Percentiles rank a stretch among this genome's conserved stretches.
These are phyloP conservation scores for Neostethus bicornis DNA, from an alignment of 2,797 vertebrate genomes.

Conservation along the genomic window DNA sequence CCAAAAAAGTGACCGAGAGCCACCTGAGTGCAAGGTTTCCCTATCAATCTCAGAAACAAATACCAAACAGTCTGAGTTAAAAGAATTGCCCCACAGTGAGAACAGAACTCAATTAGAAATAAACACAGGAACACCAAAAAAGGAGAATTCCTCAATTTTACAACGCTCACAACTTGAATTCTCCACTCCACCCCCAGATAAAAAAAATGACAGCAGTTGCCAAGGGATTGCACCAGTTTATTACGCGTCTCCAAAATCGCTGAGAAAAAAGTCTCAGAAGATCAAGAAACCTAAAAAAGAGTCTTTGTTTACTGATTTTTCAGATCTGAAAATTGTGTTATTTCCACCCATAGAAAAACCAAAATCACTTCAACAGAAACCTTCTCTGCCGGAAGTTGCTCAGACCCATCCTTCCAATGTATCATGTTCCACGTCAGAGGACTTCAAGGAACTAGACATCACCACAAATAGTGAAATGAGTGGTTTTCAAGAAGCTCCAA, in stretches of 20 bases:
- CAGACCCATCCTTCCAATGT: constrained; percentile 26
- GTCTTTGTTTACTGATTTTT: constrained; percentile 68
- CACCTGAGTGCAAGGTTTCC: constrained; percentile 30
- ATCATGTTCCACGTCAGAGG: constrained; percentile 25
- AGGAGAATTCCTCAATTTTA: constrained; percentile 38
- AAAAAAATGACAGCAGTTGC: constrained; percentile 80
- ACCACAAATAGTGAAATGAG: constrained; percentile 9
- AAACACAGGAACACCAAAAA: constrained; percentile 41
- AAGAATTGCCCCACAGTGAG: constrained; percentile 35
- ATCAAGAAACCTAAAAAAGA: constrained; percentile 72
- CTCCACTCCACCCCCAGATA: constrained; percentile 81
- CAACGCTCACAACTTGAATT: constrained; percentile 69
- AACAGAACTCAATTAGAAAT: constrained; percentile 50
- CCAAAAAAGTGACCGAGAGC: constrained; percentile 47
- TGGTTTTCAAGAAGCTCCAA: constrained; percentile 10
- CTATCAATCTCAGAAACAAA: constrained; percentile 6
- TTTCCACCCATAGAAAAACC: constrained; percentile 74
- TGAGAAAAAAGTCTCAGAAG: constrained; percentile 83
- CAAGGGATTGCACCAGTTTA: constrained; percentile 77
- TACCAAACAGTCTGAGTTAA: constrained; percentile 23
- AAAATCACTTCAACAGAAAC: constrained; percentile 51
- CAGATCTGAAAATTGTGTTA: constrained; percentile 70
- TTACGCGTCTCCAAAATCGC: constrained; percentile 80
- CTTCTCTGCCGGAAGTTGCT: constrained; percentile 21
- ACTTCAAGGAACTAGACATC: constrained; percentile 15